Evolutionary conservation across 2,888 invertebrate species (phyloP).

Genomic region (Microdon myrmicae): DNA sequence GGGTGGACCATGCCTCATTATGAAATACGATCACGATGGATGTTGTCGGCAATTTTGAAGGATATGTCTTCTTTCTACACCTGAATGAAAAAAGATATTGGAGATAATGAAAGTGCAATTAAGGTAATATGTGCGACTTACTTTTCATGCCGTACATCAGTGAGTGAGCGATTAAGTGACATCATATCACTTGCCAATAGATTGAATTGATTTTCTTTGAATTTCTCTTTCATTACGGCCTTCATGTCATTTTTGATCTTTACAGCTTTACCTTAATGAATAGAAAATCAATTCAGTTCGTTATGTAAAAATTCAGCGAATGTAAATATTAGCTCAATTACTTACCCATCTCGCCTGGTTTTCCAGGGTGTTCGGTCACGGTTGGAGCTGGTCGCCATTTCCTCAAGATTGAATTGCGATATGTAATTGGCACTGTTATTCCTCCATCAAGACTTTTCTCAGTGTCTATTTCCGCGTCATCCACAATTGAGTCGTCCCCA

Average conservation of each 20-base stretch:
- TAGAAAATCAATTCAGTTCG: conserved; percentile 7
- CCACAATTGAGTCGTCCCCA: conserved; percentile 65
- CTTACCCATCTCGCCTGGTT: conserved; percentile 90
- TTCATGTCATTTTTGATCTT: conserved; percentile 87
- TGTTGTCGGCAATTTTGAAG: conserved; percentile 85
- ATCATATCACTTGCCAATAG: conserved; percentile 97
- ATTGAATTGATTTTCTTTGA: conserved; percentile 99
- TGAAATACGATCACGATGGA: conserved; percentile 99
- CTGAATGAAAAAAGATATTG: conserved; percentile 68
- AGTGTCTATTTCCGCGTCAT: conserved; percentile 67
- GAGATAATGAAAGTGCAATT: neutral
- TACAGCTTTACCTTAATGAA: conserved; percentile 77
- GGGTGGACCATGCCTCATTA: conserved; percentile 98
- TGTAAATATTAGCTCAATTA: neutral
- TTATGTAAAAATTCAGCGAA: neutral
- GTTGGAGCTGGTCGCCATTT: conserved; percentile 80
- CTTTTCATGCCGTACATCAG: conserved; percentile 93
- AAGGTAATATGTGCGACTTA: conserved; percentile 69
- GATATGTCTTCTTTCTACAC: conserved; percentile 83
- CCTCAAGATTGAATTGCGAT: conserved; percentile 69
- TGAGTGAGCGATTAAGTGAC: conserved; percentile 92
- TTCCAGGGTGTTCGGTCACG: conserved; percentile 74
- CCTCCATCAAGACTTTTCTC: conserved; percentile 65
- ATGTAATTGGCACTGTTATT: conserved; percentile 63
- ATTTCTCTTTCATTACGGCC: conserved; percentile 90